Evolutionary conservation across 2,888 invertebrate genomes (phyloP).

Genomic region (Cataglyphis rosenhaueri): DNA sequence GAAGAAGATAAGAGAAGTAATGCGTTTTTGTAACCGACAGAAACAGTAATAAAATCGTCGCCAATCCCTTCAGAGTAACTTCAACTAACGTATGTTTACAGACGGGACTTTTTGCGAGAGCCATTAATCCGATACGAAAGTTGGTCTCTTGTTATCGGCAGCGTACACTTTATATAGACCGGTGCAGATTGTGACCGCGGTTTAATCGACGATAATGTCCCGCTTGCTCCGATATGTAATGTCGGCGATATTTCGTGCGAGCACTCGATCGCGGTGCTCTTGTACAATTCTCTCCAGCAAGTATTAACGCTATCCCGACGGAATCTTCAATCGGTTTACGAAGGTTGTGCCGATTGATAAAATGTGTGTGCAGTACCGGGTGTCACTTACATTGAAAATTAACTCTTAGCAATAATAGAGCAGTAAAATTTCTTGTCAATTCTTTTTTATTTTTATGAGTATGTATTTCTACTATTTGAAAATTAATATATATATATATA

Average conservation of each 20-base stretch:
- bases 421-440: background rate
- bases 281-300: conserved; percentile 41
- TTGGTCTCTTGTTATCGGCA: conserved; percentile 51
- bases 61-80: conserved; percentile 24
- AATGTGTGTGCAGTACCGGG: conserved; percentile 11
- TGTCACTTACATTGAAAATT: conserved; percentile 16
- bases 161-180: conserved; percentile 56
- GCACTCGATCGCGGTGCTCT: conserved; percentile 47
- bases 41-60: conserved; percentile 51
- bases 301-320: conserved; percentile 43
- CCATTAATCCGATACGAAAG: conserved; percentile 41
- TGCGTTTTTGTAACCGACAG: conserved; percentile 6
- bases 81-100: conserved; percentile 47
- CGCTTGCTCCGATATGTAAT: conserved; percentile 48
- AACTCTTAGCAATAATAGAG: conserved; percentile 1
- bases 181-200: conserved; percentile 47
- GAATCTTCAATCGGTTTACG: conserved; percentile 6
- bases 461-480: background rate
- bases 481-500: background rate
- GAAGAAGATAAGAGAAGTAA: background rate
- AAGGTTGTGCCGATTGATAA: background rate
- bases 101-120: conserved; percentile 39
- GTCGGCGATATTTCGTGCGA: conserved; percentile 46
- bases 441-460: background rate
- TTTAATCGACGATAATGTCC: conserved; percentile 55